These are phyloP conservation scores for Drosophila punjabiensis DNA, from an alignment of 1,140 invertebrate species.

Conservation along the genomic window DNA sequence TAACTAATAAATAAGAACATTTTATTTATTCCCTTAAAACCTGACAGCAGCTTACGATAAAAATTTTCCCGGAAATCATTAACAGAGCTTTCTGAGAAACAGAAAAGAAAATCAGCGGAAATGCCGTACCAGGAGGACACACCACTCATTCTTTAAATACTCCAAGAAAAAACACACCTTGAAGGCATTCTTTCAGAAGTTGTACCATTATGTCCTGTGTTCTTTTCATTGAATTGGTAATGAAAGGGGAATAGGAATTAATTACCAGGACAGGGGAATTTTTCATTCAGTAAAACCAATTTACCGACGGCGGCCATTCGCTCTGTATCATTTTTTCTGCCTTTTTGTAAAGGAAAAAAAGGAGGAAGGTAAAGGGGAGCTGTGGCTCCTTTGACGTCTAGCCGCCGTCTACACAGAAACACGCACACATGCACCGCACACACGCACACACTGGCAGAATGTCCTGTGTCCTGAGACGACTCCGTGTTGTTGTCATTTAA, in stretches of 20 bases:
- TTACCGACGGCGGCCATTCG: conserved; percentile 44
- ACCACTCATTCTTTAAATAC: not conserved
- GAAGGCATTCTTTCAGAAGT: not conserved
- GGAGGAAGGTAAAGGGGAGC: not conserved
- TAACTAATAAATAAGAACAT: not conserved
- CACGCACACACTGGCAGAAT: not conserved
- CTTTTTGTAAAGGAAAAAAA: conserved; percentile 9
- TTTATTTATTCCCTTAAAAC: not conserved
- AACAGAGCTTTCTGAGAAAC: not conserved
- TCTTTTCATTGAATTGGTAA: conserved; percentile 36
- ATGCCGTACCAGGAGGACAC: not conserved
- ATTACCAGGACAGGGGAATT: conserved; percentile 38
- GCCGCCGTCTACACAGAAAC: conserved; percentile 62
- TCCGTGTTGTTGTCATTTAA: conserved; percentile 28
- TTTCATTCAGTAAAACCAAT: conserved; percentile 48
- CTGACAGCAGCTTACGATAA: not conserved
- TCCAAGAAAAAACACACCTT: conserved; percentile 10
- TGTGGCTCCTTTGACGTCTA: conserved; percentile 53
- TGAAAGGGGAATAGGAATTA: conserved; percentile 34
- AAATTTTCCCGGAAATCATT: not conserved
- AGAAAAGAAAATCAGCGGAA: conserved; percentile 1
- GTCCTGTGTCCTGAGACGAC: conserved; percentile 32
- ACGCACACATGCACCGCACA: conserved; percentile 14
- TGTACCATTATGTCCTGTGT: conserved; percentile 14
- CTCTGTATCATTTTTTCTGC: conserved; percentile 20